These are phyloP conservation scores for Pygoscelis antarcticus DNA, from an alignment of 2,113 vertebrate genomes.

Conservation along the genomic window DNA sequence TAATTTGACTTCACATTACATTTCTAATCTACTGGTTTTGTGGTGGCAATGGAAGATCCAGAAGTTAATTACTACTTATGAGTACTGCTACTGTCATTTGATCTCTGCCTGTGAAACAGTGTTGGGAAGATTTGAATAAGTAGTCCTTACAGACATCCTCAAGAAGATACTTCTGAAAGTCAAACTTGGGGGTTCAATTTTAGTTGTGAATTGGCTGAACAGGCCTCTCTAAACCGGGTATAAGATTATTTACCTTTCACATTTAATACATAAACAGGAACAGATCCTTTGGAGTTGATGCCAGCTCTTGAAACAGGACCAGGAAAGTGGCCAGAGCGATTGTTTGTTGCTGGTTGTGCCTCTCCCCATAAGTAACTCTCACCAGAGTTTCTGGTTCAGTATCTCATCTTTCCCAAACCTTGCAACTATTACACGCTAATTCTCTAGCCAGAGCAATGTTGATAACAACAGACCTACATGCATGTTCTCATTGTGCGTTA, in stretches of 20 bases:
- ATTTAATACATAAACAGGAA: background rate
- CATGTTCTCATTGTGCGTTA: rapidly evolving
- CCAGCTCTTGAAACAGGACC: background rate
- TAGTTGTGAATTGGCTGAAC: background rate
- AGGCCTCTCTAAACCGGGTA: background rate
- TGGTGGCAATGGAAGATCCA: background rate
- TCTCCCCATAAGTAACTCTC: background rate
- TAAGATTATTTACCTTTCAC: background rate
- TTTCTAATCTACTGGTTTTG: background rate
- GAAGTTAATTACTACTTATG: background rate
- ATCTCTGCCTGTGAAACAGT: background rate
- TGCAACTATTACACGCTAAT: background rate
- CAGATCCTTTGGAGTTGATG: background rate
- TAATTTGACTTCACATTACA: background rate
- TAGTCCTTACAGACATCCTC: background rate
- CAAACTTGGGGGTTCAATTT: background rate
- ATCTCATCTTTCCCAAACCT: background rate
- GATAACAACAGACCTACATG: background rate
- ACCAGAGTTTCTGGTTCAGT: background rate
- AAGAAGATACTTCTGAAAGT: background rate
- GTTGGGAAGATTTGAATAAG: background rate
- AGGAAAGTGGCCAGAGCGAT: background rate
- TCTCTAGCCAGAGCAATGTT: background rate
- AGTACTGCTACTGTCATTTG: background rate
- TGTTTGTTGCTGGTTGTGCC: background rate